Conservation (phyloP, 2,113 vertebrate species). For the Paramormyrops kingsleyae region DNA sequence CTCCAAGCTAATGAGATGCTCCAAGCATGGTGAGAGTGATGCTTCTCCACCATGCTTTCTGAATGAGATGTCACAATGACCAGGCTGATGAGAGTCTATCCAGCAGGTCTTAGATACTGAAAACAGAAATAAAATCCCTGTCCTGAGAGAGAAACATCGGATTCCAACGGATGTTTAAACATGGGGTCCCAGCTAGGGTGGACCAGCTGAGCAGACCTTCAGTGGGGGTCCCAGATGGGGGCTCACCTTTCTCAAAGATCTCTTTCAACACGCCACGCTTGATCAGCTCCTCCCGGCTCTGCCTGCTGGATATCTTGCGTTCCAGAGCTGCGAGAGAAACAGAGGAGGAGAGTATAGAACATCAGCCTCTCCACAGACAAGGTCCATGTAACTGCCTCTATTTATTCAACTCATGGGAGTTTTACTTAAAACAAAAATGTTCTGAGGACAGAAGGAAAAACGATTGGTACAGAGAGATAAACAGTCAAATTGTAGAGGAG, state of each 20-base stretch:
- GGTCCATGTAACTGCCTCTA: background rate
- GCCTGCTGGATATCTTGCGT: conserved; percentile 94
- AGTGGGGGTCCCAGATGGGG: background rate
- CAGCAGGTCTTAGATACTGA: conserved; percentile 8
- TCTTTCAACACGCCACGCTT: conserved; percentile 96
- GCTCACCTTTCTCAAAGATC: conserved; percentile 88
- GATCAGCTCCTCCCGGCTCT: conserved; percentile 97
- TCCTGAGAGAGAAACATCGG: background rate
- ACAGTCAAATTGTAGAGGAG: no score
- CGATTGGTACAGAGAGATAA: no score
- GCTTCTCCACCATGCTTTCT: background rate
- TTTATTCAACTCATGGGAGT: background rate
- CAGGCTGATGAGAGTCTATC: background rate
- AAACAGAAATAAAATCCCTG: background rate
- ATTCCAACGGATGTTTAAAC: background rate
- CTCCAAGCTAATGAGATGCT: background rate
- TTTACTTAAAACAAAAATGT: no score
- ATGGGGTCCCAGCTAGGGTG: background rate
- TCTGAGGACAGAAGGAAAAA: no score
- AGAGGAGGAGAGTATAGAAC: background rate
- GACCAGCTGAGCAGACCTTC: background rate
- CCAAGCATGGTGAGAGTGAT: background rate
- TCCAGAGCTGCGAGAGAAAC: conserved; percentile 74
- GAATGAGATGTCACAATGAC: background rate
- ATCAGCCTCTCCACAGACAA: background rate